These are phyloP conservation scores for Ceyx cyanopectus DNA, from an alignment of 2,113 vertebrate genomes.

Conservation along the genomic window DNA sequence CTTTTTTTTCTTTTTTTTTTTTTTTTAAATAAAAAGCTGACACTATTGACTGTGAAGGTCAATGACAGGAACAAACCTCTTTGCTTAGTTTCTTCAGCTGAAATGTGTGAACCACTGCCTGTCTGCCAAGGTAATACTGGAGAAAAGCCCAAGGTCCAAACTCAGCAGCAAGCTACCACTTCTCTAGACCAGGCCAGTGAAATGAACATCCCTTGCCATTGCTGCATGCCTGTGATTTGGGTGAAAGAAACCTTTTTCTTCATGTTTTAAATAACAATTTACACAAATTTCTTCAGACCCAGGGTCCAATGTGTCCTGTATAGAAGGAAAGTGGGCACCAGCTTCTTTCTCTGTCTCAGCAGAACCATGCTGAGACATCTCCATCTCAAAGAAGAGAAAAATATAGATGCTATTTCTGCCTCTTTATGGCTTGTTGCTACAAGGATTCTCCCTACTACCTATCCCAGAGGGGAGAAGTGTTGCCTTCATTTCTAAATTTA, in stretches of 20 bases:
- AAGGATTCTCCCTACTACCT: not conserved
- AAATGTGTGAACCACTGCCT: not conserved
- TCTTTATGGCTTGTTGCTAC: not conserved
- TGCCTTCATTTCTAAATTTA: slow-evolving; percentile 58
- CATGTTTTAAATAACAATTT: not conserved
- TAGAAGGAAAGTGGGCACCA: not conserved
- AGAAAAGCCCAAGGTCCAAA: not conserved
- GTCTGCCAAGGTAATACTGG: not conserved
- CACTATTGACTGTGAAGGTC: not conserved
- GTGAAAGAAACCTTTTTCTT: not conserved
- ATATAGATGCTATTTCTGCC: not conserved
- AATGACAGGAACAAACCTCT: not conserved
- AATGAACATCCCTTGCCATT: not conserved
- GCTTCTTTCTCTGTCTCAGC: not conserved
- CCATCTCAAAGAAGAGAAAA: not conserved
- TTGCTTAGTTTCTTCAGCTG: not conserved
- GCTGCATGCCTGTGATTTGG: not conserved
- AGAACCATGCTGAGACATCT: not conserved
- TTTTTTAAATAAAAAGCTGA: not conserved
- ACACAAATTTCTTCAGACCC: not conserved
- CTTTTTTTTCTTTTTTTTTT: not conserved
- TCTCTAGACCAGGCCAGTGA: not conserved
- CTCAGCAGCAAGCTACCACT: not conserved
- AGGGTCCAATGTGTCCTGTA: not conserved
- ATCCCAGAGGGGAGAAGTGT: slow-evolving; percentile 27